A percentile compares a stretch with the other conserved stretches of the same genome.
Evolutionary conservation across 2,113 vertebrate species (phyloP).

Genomic region (Pithys albifrons): DNA sequence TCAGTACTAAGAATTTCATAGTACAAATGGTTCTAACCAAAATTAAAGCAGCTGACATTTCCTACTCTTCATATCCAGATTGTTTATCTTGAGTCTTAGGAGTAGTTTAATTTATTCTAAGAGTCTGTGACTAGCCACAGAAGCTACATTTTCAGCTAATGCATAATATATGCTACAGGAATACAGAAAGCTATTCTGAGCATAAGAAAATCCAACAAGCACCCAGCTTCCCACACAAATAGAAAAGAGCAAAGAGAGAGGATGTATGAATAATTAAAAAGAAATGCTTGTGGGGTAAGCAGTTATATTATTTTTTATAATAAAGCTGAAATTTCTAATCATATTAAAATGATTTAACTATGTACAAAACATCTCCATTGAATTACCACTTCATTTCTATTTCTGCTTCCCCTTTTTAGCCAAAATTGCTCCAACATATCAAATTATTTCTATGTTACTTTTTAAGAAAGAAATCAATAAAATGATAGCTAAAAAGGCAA

Average conservation of each 20-base stretch:
- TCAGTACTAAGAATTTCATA: not conserved
- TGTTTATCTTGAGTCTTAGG: not conserved
- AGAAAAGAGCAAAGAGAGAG: constrained; percentile 9
- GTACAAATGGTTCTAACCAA: not conserved
- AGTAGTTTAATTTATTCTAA: constrained; percentile 3
- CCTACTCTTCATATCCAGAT: not conserved
- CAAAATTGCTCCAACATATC: not conserved
- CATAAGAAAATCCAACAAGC: constrained; percentile 29
- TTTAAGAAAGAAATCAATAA: constrained; percentile 59
- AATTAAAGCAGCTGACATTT: not conserved
- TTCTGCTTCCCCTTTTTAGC: not conserved
- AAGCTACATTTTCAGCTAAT: constrained; percentile 38
- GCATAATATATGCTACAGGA: constrained; percentile 45
- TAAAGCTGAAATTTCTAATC: constrained; percentile 33
- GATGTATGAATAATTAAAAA: constrained; percentile 57
- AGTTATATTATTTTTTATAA: constrained; percentile 34
- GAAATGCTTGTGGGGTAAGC: constrained; percentile 41
- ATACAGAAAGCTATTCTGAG: constrained; percentile 49
- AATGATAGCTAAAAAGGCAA: constrained; percentile 39
- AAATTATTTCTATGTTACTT: not conserved
- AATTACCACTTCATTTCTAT: constrained; percentile 26
- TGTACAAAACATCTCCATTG: not conserved
- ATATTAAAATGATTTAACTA: constrained; percentile 40
- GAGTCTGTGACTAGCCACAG: not conserved
- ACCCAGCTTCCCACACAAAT: constrained; percentile 36